Base-by-base conservation (phyloP, 2,888 invertebrate genomes). In the Monoplex corrugatus region DNA sequence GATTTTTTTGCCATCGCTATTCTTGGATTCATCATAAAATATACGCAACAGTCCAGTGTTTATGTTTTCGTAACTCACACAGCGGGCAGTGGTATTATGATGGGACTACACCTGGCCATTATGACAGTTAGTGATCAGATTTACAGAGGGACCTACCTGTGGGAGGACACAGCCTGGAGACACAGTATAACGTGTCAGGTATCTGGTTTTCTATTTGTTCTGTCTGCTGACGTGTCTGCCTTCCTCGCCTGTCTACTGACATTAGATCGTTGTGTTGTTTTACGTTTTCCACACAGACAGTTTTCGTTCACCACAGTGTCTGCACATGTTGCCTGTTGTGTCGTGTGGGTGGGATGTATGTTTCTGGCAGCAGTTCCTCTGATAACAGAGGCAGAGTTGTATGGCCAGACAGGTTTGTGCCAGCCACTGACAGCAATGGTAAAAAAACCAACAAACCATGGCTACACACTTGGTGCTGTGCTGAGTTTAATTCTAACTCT, bases 251-350 rank as follows among this genome's bases (percentile, higher is more conserved):
- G 72, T 3, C 72, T 72, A 8, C 32, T 72, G 35, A 72, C 72
- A 19, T 35, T 72, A 35, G 72, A 72, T 94, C 96, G 97, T n/a
- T 96, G 97, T 92, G 96, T 97, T 91, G 97, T 97, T 0, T 97
- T 97, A 63, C 97, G 97, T 28, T 96, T 97, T 91, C 97, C 97
- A 28, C 95, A 97, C 85, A 96, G 89, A 28, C 83, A 88, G 23
- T 50, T 91, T 13, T 87, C 89, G 16, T 93, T 95, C 43, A 93
- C 92, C 10, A 78, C 90, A 13, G 91, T 90, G 35, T 91, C 87
- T 10, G 93, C 94, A 2, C 91, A 93, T 28, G 87, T 91, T 75
- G 87, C 93, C 1, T 92, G 93, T 23, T 40, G 88, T 0, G 43
- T 90, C 0, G 91, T 93, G 0, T 96, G 95, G 95, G 35, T 92